Evolutionary conservation across 2,888 invertebrate species (phyloP).

Genomic region (Abrostola triplasia): DNA sequence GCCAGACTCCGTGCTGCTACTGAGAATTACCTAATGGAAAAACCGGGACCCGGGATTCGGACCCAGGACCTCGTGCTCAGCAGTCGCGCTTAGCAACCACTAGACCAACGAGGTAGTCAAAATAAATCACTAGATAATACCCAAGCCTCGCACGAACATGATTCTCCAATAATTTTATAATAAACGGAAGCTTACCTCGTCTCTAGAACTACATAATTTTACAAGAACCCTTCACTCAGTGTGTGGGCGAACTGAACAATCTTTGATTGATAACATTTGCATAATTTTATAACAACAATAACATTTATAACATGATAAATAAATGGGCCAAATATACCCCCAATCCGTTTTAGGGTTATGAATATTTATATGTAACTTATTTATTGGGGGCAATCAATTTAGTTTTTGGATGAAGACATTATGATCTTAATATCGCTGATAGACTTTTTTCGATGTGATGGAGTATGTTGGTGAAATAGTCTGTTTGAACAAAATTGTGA

Average conservation of each 20-base stretch:
- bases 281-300: constrained; percentile 57
- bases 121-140: neutral
- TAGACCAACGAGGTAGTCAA: neutral
- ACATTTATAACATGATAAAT: constrained; percentile 55
- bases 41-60: too few species aligned
- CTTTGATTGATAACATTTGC: constrained; percentile 61
- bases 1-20: too few species aligned
- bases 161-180: constrained; percentile 3
- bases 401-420: constrained; percentile 32
- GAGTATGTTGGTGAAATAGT: too few species aligned
- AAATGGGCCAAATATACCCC: constrained; percentile 51
- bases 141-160: neutral
- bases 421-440: constrained; percentile 18
- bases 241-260: constrained; percentile 63
- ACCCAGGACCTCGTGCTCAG: too few species aligned
- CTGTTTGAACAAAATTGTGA: too few species aligned
- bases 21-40: too few species aligned
- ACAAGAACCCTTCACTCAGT: constrained; percentile 47
- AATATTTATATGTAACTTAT: constrained; percentile 57
- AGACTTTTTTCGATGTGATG: neutral
- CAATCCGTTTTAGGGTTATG: constrained; percentile 47
- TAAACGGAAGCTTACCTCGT: constrained; percentile 13
- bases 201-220: constrained; percentile 28
- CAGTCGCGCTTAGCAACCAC: too few species aligned
- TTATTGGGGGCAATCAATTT: constrained; percentile 42